Base-by-base conservation (phyloP, 2,888 invertebrate species). In the Xanthostigma xanthostigma region DNA sequence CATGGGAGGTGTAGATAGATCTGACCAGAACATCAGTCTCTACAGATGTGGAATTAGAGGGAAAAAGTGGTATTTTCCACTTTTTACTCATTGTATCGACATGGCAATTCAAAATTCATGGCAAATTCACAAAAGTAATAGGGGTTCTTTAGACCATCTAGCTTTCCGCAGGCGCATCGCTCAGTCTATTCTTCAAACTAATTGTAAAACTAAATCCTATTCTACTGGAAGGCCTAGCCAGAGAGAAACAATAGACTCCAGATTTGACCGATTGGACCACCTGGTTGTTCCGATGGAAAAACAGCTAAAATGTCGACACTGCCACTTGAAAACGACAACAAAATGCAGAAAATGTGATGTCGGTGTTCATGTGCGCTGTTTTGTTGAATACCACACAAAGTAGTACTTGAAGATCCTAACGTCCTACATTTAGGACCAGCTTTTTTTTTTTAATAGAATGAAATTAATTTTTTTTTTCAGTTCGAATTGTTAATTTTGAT, bases 41-140 rank as follows among this genome's bases (percentile, higher is more conserved):
- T 59, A 58, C 47, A 44, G 55, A 45, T 48, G 49, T 14, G 44
- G 46, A 3, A 56, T 58, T 1, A 51, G 58, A 48, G 57, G 56
- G 11, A 59, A 58, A 49, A 58, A 59, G 36, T 57, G 56, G 55
- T 58, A 60, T 51, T 57, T 59, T 46, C 53, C 55, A 33, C 45
- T 58, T 14, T 46, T 59, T 39, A 42, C 49, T 36, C 53, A 58
- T 37, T 49, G 39, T 38, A 34, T 59, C 35, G 55, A 58, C 50
- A 52, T 53, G 52, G 54, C 53, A 27, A 50, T 48, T 45, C 59
- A 57, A 40, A 60, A 58, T 57, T n/a, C n/a, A n/a, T n/a, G n/a
- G n/a, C n/a, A n/a, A n/a, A n/a, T n/a, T 17, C 51, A 57, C 44
- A 50, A 53, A 42, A 38, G 46, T 14, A 36, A 49, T 49, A 55